Conservation (phyloP, 2,797 vertebrate species). For the Pogonophryne albipinna region DNA sequence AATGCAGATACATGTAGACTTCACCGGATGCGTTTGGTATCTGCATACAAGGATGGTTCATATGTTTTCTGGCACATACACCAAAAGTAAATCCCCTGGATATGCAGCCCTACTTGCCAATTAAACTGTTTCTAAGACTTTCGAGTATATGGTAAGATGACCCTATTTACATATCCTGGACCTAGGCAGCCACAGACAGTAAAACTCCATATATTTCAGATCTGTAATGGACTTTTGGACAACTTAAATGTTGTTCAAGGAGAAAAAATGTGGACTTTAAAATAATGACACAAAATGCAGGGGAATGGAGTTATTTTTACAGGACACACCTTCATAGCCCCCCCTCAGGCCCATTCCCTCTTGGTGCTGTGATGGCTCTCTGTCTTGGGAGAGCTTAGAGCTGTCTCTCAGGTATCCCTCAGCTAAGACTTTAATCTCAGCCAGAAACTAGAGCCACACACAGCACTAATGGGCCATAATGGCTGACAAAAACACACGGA, state of each 20-base stretch:
- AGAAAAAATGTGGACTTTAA: background rate
- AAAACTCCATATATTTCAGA: background rate
- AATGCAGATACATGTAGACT: background rate
- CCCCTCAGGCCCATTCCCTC: conserved; percentile 35
- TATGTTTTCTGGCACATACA: background rate
- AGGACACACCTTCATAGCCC: conserved; percentile 21
- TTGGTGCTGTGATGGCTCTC: conserved; percentile 49
- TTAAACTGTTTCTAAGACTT: background rate
- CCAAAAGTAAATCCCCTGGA: background rate
- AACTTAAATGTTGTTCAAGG: background rate
- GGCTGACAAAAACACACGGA: conserved; percentile 65
- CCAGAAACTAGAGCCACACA: conserved; percentile 78
- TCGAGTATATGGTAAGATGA: background rate
- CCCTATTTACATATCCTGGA: background rate
- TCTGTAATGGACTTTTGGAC: background rate
- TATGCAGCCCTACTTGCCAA: background rate
- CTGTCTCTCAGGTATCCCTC: conserved; percentile 76
- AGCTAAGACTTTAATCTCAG: conserved; percentile 82
- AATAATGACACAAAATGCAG: background rate
- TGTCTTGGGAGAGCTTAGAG: conserved; percentile 61
- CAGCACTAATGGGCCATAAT: conserved; percentile 76
- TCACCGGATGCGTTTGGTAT: background rate
- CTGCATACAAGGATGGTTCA: background rate
- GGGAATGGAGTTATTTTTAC: background rate
- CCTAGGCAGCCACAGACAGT: accelerated